phyloP scores from a whole-genome alignment of 1,140 invertebrate species.

The Apis mellifera region Amel_HAv3.1 CM009931.2:22121501-22122000 shows the following conservation, averaged over 20 bases:
- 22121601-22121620: neutral
- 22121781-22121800: constrained; percentile 31
- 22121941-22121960: constrained; percentile 68
- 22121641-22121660: constrained; percentile 3
- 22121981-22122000: constrained; percentile 76
- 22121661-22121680: neutral
- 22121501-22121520: neutral
- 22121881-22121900: constrained; percentile 40
- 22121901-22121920: constrained; percentile 51
- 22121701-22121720: neutral
- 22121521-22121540: neutral
- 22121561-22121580: neutral
- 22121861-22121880: constrained; percentile 50
- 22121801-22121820: constrained; percentile 41
- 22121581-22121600: neutral
- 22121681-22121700: too few species aligned
- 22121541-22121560: too few species aligned
- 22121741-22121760: neutral
- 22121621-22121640: neutral
- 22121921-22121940: constrained; percentile 65
- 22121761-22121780: constrained; percentile 38
- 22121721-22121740: neutral
- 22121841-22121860: constrained; percentile 48
- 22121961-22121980: constrained; percentile 72
- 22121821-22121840: constrained; percentile 24